These are phyloP conservation scores for Stenichneumon culpator DNA, from an alignment of 2,888 invertebrate genomes.

Conservation along the genomic window DNA sequence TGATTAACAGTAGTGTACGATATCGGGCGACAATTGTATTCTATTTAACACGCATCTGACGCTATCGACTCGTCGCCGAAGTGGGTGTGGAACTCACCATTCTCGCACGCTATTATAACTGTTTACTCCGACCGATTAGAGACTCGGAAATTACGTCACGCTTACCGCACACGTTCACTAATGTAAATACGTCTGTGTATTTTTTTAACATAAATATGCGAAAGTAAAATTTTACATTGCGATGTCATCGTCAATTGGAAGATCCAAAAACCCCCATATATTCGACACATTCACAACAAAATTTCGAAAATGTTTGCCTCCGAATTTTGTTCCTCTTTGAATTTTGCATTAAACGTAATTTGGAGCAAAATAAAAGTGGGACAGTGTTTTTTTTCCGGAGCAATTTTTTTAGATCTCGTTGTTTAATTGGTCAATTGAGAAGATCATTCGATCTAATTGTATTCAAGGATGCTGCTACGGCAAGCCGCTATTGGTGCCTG, in stretches of 20 bases:
- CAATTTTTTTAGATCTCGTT: neutral
- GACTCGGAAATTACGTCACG: neutral
- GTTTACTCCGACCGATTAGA: neutral
- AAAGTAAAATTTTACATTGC: neutral
- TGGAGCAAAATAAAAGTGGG: neutral
- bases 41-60: neutral
- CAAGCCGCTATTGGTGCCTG: slow-evolving; percentile 96
- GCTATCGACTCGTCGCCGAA: slow-evolving; percentile 20
- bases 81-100: slow-evolving; percentile 39
- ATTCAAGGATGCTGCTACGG: slow-evolving; percentile 96
- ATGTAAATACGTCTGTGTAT: slow-evolving; percentile 25
- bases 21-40: neutral
- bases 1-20: neutral
- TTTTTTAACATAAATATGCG: neutral
- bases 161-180: slow-evolving; percentile 12
- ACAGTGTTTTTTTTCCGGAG: neutral
- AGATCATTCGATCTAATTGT: slow-evolving; percentile 49
- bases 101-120: neutral
- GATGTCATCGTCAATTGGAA: neutral
- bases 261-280: too few relatives aligned
- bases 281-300: neutral
- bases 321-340: neutral
- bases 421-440: slow-evolving; percentile 17
- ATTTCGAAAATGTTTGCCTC: neutral
- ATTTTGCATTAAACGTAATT: neutral